A percentile compares a stretch with the other conserved stretches of the same genome.
These are phyloP conservation scores for Cassiopea xamachana DNA, from an alignment of 30 jellyfish, hydroid and myxozoan species.

Conservation along the genomic window DNA sequence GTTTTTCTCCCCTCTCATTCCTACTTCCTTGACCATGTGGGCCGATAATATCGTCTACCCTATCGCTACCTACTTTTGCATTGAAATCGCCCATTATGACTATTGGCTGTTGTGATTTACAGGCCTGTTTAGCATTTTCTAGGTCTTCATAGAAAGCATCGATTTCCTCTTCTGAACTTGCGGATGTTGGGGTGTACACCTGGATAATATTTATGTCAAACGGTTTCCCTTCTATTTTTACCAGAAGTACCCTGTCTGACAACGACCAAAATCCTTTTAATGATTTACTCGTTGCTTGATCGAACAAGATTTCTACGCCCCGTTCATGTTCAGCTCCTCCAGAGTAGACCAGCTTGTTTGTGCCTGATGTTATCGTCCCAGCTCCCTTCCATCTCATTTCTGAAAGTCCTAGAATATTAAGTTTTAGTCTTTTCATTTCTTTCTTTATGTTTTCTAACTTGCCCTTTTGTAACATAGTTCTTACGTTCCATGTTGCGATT, in stretches of 20 bases:
- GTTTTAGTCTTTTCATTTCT: background rate
- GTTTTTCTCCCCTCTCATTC: slow-evolving; percentile 23
- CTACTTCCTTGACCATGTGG: slow-evolving; percentile 10
- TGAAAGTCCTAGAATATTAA: background rate
- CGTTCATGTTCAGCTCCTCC: background rate
- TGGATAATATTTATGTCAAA: background rate
- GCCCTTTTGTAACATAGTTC: slow-evolving; percentile 14
- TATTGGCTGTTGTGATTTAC: slow-evolving; percentile 15
- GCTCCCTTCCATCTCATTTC: slow-evolving; percentile 14
- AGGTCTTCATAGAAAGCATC: slow-evolving; percentile 10
- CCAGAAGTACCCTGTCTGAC: slow-evolving; percentile 20
- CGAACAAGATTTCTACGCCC: background rate
- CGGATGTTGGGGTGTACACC: slow-evolving; percentile 46
- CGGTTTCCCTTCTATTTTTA: slow-evolving; percentile 16
- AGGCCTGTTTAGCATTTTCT: background rate
- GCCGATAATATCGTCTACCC: slow-evolving; percentile 6
- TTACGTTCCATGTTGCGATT: slow-evolving; percentile 20
- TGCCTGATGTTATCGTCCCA: background rate
- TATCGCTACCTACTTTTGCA: slow-evolving; percentile 9
- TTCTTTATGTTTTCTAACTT: background rate
- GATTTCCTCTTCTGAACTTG: slow-evolving; percentile 10
- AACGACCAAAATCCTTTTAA: slow-evolving; percentile 3
- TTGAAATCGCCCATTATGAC: slow-evolving; percentile 28
- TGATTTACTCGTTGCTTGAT: background rate
- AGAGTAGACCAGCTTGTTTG: background rate